Percentiles rank a stretch among this genome's conserved stretches.
These are phyloP conservation scores for Okapia johnstoni DNA, from an alignment of 2,113 vertebrate species.

Conservation along the genomic window DNA sequence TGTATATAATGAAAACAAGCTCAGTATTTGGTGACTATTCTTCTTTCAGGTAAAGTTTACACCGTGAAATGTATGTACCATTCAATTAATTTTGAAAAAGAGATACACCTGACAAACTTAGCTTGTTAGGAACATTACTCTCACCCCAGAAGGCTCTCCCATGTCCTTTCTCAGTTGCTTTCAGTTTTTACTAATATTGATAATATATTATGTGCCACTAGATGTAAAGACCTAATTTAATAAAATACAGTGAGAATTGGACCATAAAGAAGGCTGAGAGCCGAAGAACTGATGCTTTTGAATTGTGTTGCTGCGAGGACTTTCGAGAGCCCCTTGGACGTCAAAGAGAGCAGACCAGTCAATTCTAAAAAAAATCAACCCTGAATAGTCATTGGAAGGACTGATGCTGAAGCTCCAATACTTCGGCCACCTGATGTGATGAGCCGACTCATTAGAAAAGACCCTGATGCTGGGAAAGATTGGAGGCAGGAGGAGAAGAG, in stretches of 20 bases:
- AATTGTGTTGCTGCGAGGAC: not conserved
- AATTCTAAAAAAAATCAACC: not conserved
- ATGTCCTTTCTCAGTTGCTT: not conserved
- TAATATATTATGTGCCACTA: not conserved
- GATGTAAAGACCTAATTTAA: not conserved
- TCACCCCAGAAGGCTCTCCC: not conserved
- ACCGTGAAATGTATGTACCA: rapidly evolving
- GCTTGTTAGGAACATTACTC: not conserved
- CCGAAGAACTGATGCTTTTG: not conserved
- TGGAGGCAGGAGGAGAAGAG: not conserved
- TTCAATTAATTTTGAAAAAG: not conserved
- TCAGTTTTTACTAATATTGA: not conserved
- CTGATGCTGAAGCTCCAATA: not conserved
- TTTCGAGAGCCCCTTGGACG: not conserved
- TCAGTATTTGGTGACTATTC: not conserved
- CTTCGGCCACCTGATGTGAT: not conserved
- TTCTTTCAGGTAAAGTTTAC: not conserved
- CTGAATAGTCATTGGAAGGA: not conserved
- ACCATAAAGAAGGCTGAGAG: not conserved
- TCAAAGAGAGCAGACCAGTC: not conserved
- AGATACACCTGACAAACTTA: rapidly evolving
- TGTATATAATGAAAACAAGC: not conserved
- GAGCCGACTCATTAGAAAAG: not conserved
- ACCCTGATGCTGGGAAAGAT: not conserved
- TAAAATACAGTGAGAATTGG: not conserved